A percentile compares a stretch with the other conserved stretches of the same genome.
phyloP scores from a whole-genome alignment of 2,797 vertebrate species.

The Tolypeutes matacus region DNA sequence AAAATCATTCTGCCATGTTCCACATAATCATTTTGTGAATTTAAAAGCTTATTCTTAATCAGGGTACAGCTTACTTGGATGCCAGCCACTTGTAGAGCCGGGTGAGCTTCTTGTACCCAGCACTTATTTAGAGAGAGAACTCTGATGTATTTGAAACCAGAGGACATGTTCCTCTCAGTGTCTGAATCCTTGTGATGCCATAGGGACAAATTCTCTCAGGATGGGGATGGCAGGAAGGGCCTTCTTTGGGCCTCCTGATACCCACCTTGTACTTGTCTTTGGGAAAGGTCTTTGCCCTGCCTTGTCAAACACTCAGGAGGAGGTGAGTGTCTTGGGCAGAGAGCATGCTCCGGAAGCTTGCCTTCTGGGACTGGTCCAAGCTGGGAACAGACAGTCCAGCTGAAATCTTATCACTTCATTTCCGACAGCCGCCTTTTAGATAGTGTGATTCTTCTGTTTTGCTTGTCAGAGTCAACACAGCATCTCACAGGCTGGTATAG shows the following conservation, averaged over 20 bases:
- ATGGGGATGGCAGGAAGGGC: background rate
- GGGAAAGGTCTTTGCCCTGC: background rate
- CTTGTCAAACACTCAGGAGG: background rate
- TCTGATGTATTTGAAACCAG: background rate
- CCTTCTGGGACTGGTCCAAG: background rate
- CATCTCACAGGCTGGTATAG: slow-evolving; percentile 68
- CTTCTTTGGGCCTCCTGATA: background rate
- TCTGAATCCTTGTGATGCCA: background rate
- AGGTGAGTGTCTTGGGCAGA: rapidly evolving
- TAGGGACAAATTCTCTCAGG: background rate
- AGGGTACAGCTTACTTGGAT: background rate
- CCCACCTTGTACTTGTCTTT: background rate
- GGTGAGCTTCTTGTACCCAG: background rate
- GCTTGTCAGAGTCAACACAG: background rate
- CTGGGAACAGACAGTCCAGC: background rate
- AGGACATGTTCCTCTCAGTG: background rate
- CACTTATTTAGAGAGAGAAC: background rate
- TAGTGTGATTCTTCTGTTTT: slow-evolving; percentile 26
- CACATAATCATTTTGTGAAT: background rate
- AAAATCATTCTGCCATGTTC: background rate
- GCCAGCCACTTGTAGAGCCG: background rate
- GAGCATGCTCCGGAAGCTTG: background rate
- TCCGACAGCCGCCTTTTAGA: slow-evolving; percentile 40
- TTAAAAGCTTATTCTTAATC: too few relatives aligned
- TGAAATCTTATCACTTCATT: slow-evolving; percentile 69